Base-by-base conservation (phyloP, 1,140 invertebrate species). In the Halesus radiatus region DNA sequence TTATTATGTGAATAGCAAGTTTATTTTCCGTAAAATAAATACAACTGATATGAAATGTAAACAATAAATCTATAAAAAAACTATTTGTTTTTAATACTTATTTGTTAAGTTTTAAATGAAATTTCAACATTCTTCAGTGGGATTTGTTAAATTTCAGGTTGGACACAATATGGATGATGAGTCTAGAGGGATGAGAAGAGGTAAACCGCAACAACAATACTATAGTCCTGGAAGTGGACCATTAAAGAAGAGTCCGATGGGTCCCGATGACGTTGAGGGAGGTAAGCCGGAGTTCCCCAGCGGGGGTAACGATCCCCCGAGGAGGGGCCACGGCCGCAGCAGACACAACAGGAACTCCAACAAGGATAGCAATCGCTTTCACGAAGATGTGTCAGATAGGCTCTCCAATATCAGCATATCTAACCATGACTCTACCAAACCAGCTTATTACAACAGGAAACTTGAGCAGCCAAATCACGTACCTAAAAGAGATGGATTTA, bases 171-270 rank as follows among this genome's bases (percentile, higher is more conserved):
- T 90, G 89, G 89, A 89, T 89, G 87, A 90, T 89, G 89, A 88
- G 77, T 86, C 77, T 85, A 89, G 87, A 85, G 87, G 88, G 84
- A 87, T 87, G 80, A 89, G 86, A 85, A 88, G 87, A 86, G 88
- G 86, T 84, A 90, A 89, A 87, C 88, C 88, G 83, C 89, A 88
- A 86, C 88, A 89, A 85, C 88, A 89, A 83, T 85, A 89, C 64
- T 90, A 90, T 77, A 88, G 87, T 84, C 88, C 88, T 84, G 88
- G 88, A 83, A 89, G 88, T 87, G 89, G 89, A 37, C 88, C 88
- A 76, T 84, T 89, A 62, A 88, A 88, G 84, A 86, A 88, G 22
- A 77, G 54, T 20, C 80, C 78, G 7, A 85, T 88, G 56, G 72
- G 54, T 45, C 77, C 78, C 20, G 79, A 83, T 10, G 80, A 83